A percentile compares a stretch with the other conserved stretches of the same genome.
phyloP scores from a whole-genome alignment of 2,797 vertebrate species.

The Naso thynnoides region DNA sequence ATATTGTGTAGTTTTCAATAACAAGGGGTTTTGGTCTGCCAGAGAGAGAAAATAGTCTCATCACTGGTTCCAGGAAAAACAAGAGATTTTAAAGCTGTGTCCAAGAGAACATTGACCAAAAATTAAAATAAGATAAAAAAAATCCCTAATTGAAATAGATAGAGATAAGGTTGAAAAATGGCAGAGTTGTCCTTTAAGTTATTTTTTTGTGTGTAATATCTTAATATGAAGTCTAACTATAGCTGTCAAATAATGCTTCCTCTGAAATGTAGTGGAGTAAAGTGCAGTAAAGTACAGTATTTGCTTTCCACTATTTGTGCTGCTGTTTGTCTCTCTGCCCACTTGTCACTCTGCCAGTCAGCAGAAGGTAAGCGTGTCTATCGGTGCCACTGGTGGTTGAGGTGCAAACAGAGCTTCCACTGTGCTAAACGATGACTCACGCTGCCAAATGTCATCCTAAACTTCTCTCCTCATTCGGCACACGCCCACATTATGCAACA shows the following conservation, averaged over 20 bases:
- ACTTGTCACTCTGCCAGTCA: background rate
- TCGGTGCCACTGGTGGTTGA: constrained; percentile 3
- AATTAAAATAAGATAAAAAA: too few relatives aligned
- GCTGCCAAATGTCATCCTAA: constrained; percentile 10
- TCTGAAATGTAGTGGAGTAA: background rate
- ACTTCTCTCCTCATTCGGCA: constrained; percentile 8
- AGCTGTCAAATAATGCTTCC: background rate
- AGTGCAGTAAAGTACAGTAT: background rate
- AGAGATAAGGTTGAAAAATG: too few relatives aligned
- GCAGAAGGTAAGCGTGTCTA: constrained; percentile 4
- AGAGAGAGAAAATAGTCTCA: too few relatives aligned
- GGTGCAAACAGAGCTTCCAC: constrained; percentile 64
- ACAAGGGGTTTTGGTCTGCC: too few relatives aligned
- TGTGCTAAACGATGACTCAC: constrained; percentile 70
- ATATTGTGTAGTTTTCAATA: too few relatives aligned
- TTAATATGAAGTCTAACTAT: background rate
- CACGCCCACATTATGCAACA: constrained; percentile 59
- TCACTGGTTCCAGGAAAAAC: too few relatives aligned
- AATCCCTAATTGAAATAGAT: too few relatives aligned
- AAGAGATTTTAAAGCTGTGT: too few relatives aligned
- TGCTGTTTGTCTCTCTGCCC: background rate
- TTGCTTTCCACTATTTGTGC: background rate
- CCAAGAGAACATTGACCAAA: too few relatives aligned
- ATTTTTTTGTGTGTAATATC: background rate
- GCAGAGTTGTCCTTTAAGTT: too few relatives aligned